Base-by-base conservation (phyloP, 1,140 invertebrate genomes). In the Sinella curviseta region DNA sequence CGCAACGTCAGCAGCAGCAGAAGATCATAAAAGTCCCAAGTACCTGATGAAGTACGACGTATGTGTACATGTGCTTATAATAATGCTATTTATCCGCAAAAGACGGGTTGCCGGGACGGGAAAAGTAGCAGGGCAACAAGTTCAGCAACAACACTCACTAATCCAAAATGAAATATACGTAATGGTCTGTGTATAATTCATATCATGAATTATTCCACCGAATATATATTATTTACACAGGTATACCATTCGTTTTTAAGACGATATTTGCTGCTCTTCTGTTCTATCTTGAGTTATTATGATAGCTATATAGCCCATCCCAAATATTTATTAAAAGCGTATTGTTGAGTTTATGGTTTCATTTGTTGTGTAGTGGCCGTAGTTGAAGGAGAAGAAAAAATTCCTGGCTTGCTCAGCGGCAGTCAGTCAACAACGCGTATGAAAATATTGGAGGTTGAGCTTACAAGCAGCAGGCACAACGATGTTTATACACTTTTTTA, bases 311-410 rank as follows among this genome's bases (percentile, higher is more conserved):
- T 33, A 24, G 65, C 65, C 65, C 65, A 70, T 70, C 65, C 65
- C 65, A 70, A 70, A 70, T 65, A 65, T 65, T 17, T 70, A 70
- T 70, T 70, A 31, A 30, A 70, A 33, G 31, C 16, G 14, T 65
- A 70, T 70, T 70, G 65, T 70, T 70, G 65, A 33, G 28, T 70
- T 70, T 70, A 70, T 70, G 28, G 65, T 70, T 70, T 70, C 65
- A 70, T 70, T 70, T 31, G 3, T 60, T n/a, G n/a, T n/a, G n/a
- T n/a, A n/a, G n/a, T n/a, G 24, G 12, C 24, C 24, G 20, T 48
- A 48, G 28, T 33, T 70, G 65, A 70, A 33, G 55, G 24, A 60
- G 24, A 30, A 70, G 65, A 70, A 33, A 70, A 60, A 30, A 70
- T 70, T 33, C 65, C 4, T 33, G 14, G n/a, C 65, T 33, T 70